A percentile compares a stretch with the other conserved stretches of the same genome.
Conservation (phyloP, 2,113 vertebrate species). For the Chionis minor region DNA sequence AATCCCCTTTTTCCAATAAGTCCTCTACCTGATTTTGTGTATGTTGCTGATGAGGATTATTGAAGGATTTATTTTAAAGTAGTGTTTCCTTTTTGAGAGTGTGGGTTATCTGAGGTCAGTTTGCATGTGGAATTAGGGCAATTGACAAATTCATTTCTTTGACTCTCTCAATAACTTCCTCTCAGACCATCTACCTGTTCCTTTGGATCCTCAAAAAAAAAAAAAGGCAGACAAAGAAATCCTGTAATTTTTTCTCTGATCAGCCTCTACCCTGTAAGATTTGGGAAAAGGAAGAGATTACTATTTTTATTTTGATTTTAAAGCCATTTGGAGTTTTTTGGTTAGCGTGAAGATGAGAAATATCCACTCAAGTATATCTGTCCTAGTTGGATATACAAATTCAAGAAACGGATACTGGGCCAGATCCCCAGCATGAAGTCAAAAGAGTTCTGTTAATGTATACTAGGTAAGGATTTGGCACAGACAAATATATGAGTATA, state of each 20-base stretch:
- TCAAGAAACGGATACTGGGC: constrained; percentile 9
- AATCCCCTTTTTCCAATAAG: neutral
- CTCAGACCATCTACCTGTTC: neutral
- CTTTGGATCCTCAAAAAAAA: neutral
- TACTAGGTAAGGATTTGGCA: constrained; percentile 54
- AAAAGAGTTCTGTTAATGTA: constrained; percentile 7
- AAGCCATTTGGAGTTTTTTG: neutral
- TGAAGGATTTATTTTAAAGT: neutral
- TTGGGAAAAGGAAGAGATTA: neutral
- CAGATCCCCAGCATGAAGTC: constrained; percentile 30
- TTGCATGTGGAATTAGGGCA: neutral
- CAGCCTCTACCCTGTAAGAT: neutral
- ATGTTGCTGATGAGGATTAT: neutral
- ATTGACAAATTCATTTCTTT: neutral
- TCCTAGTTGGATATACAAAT: constrained; percentile 2
- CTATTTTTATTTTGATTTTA: neutral
- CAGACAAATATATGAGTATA: neutral
- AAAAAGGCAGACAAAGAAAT: neutral
- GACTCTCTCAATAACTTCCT: neutral
- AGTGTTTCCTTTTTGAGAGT: neutral
- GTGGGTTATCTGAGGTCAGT: neutral
- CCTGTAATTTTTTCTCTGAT: neutral
- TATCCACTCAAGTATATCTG: neutral
- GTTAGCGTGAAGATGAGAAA: neutral
- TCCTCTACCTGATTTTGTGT: neutral